Evolutionary conservation across 2,113 vertebrate genomes (phyloP).

Genomic region (Mellivora capensis): DNA sequence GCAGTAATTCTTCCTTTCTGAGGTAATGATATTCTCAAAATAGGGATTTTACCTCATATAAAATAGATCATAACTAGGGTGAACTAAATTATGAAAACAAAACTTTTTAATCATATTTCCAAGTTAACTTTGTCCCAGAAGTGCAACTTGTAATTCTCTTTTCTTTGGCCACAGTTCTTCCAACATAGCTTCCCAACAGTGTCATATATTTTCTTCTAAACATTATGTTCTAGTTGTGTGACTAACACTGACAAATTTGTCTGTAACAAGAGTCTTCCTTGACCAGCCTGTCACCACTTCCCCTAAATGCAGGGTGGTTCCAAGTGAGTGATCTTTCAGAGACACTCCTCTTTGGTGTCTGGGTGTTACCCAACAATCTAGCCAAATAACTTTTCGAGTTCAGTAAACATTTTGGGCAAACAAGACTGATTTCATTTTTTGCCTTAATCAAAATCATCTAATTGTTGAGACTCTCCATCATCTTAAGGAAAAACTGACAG

Average conservation of each 20-base stretch:
- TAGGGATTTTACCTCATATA: background rate
- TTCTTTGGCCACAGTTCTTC: background rate
- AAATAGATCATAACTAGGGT: background rate
- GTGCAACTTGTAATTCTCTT: background rate
- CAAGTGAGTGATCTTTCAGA: background rate
- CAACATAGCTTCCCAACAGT: background rate
- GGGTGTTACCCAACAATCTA: background rate
- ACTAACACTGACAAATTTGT: constrained; percentile 37
- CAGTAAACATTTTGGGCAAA: background rate
- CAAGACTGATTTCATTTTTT: constrained; percentile 45
- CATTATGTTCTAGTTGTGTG: background rate
- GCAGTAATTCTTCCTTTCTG: constrained; percentile 7
- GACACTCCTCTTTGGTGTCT: constrained; percentile 6
- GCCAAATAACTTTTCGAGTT: background rate
- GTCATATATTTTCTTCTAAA: constrained; percentile 12
- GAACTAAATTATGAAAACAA: background rate
- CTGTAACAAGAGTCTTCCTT: background rate
- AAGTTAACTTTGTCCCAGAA: background rate
- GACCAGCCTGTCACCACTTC: constrained; percentile 28
- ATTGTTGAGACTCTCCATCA: background rate
- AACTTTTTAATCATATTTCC: background rate
- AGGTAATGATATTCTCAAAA: constrained; percentile 12
- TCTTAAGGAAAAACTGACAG: constrained; percentile 43
- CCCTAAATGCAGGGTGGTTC: constrained; percentile 22
- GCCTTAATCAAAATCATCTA: constrained; percentile 9